Evolutionary conservation across 1,140 invertebrate genomes (phyloP), one percentile per base, ranked within the genome.

Genomic region (Sesamia nonagrioides): DNA sequence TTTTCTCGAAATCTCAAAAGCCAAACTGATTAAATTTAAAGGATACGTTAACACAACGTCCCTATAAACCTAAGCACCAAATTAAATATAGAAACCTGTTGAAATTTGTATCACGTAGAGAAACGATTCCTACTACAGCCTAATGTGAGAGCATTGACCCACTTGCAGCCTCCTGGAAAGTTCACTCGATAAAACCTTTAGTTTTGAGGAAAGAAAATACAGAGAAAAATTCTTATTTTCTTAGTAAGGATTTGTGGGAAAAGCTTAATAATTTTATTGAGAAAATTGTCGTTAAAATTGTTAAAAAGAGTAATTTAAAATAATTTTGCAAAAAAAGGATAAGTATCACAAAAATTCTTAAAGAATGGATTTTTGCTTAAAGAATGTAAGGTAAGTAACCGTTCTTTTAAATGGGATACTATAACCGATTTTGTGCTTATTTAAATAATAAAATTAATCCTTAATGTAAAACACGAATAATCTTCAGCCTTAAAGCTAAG

Each of bases 91-190:
- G 21, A 60, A 27, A 60, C 35, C 40, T 60, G 71, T 60, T 60
- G 40, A 60, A 74, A 74, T 45, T 74, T 74, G 18, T 27, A 27
- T 58, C 71, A 48, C 71, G 71, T 74, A 60, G 54, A 42, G 54
- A 27, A 74, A 60, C 21, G 71, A 40, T 74, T 60, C 18, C 8
- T 27, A 17, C 18, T 60, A 1, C 6, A 13, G 7, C 37, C 37
- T 66, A 18, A 13, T n/a, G 63, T 11, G 54, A 45, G 71, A 74
- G 60, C 71, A 74, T 60, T 74, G 71, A 74, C 54, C 54, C 37
- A 74, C 54, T 74, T 74, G 2, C 35, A 40, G 42, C 42, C 21
- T 33, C 42, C 52, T 45, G 37, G 5, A 60, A 11, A 50, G 2
- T 17, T 18, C 37, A 45, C 17, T 42, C 56, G 35, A 73, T 73